Percentiles rank a stretch among this genome's conserved stretches.
Evolutionary conservation across 2,113 vertebrate species (phyloP).

Genomic region (Cebus imitator): DNA sequence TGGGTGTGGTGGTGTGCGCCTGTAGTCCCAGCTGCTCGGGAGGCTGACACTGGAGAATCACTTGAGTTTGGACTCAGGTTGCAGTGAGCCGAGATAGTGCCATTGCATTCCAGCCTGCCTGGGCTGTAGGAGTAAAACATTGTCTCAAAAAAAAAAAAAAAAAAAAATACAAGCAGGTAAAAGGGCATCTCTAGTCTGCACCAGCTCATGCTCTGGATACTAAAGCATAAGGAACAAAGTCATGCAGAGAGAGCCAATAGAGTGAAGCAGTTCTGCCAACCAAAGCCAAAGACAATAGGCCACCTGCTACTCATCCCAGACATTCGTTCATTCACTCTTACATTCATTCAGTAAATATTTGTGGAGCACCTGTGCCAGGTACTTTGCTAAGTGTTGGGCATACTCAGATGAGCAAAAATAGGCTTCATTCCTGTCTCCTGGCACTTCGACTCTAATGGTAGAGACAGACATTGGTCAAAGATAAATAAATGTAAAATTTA

Average conservation of each 20-base stretch:
- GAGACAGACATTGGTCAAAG: background rate
- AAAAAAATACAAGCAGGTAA: background rate
- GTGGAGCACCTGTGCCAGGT: background rate
- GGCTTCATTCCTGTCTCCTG: conserved; percentile 2
- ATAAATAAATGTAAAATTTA: background rate
- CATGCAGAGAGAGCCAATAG: background rate
- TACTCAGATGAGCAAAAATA: background rate
- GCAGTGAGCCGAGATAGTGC: no score
- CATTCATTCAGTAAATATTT: conserved; percentile 34
- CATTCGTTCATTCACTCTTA: background rate
- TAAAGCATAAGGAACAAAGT: background rate
- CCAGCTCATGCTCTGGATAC: background rate
- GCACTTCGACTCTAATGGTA: background rate
- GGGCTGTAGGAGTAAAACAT: background rate
- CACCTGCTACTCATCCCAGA: background rate
- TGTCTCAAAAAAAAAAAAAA: background rate
- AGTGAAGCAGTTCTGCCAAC: background rate
- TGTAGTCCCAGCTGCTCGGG: no score
- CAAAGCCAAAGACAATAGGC: background rate
- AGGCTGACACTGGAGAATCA: no score
- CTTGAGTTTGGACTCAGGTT: no score
- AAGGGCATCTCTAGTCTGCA: background rate
- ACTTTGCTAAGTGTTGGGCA: background rate
- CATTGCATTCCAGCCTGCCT: no score
- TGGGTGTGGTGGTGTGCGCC: no score